Evolutionary conservation across 2,888 invertebrate species (phyloP).

Genomic region (Pantelozetes paolii): DNA sequence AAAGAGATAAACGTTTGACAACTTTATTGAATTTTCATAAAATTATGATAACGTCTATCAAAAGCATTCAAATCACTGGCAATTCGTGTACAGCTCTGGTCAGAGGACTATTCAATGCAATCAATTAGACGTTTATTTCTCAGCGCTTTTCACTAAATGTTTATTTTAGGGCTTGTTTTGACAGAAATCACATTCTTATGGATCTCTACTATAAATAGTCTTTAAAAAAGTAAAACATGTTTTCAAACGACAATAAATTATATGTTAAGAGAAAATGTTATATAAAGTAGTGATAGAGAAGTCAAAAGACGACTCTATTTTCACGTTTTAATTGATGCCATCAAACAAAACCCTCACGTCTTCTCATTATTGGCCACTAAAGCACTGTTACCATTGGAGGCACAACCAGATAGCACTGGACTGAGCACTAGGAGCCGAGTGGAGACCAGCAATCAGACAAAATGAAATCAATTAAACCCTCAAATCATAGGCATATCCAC

Average conservation of each 20-base stretch:
- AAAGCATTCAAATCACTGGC: no score
- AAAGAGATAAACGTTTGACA: slow-evolving; percentile 8
- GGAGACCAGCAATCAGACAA: not conserved
- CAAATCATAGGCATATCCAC: no score
- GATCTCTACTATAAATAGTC: slow-evolving; percentile 11
- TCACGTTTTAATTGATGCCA: slow-evolving; percentile 7
- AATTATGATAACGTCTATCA: slow-evolving; percentile 30
- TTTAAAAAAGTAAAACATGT: slow-evolving; percentile 18
- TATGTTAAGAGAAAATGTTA: slow-evolving; percentile 1
- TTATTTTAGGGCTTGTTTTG: slow-evolving; percentile 28
- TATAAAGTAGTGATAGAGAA: not conserved
- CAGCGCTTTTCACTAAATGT: not conserved
- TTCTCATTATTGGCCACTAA: slow-evolving; percentile 8
- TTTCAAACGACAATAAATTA: slow-evolving; percentile 17
- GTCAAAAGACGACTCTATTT: slow-evolving; percentile 7
- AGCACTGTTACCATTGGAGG: not conserved
- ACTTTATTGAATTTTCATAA: slow-evolving; percentile 28
- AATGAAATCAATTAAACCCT: no score
- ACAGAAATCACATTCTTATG: slow-evolving; percentile 24
- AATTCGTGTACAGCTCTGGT: slow-evolving; percentile 9
- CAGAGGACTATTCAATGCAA: slow-evolving; percentile 7
- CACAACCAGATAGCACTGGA: not conserved
- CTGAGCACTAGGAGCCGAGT: not conserved
- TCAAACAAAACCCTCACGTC: slow-evolving; percentile 12
- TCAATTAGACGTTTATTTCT: not conserved